A percentile compares a stretch with the other conserved stretches of the same genome.
Evolutionary conservation across 2,113 vertebrate species (phyloP).

Genomic region (Sapajus apella): DNA sequence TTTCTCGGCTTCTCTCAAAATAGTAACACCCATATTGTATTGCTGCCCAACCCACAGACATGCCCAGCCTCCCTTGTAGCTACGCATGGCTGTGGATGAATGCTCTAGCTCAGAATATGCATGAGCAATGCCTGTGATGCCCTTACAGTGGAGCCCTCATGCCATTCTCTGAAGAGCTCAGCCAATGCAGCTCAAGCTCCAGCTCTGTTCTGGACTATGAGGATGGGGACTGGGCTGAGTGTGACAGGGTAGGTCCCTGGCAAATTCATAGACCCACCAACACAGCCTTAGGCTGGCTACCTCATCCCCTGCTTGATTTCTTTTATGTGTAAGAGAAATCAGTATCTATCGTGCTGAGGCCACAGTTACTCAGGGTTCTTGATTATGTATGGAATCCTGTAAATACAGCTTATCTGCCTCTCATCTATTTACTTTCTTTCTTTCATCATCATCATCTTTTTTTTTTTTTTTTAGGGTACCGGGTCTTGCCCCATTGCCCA

Average conservation of each 20-base stretch:
- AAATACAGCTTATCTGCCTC: background rate
- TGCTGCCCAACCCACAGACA: background rate
- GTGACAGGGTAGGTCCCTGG: background rate
- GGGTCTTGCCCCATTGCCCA: too few relatives aligned
- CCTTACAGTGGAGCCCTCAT: background rate
- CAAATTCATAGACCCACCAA: background rate
- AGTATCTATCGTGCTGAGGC: accelerated
- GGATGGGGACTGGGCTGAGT: too few relatives aligned
- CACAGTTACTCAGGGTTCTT: background rate
- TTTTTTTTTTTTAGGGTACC: too few relatives aligned
- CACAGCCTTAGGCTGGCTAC: too few relatives aligned
- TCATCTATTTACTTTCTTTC: too few relatives aligned
- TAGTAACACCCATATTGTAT: background rate
- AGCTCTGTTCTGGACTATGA: background rate
- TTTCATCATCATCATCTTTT: too few relatives aligned
- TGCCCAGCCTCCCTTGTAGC: background rate
- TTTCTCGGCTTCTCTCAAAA: background rate
- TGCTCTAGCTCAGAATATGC: background rate
- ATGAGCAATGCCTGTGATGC: background rate
- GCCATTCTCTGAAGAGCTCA: background rate
- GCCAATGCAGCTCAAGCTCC: background rate
- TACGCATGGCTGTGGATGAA: background rate
- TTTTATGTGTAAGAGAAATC: background rate
- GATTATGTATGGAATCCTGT: background rate
- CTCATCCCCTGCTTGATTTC: background rate